Evolutionary conservation across 2,797 vertebrate species (phyloP).

Genomic region (Typhlichthys eigenmanni): DNA sequence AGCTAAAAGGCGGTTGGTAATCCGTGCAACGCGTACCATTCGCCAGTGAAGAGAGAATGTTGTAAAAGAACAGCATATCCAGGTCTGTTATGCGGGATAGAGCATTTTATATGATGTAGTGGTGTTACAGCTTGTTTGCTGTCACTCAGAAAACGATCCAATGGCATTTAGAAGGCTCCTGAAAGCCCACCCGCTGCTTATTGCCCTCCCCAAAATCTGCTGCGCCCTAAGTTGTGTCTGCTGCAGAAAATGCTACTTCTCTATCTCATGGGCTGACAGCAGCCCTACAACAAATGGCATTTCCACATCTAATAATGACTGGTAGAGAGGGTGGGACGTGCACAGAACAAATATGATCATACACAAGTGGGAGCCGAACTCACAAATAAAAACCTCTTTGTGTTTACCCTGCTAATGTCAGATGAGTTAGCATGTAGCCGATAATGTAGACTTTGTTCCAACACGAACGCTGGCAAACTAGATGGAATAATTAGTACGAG

Average conservation of each 20-base stretch:
- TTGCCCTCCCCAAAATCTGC: constrained; percentile 58
- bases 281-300: constrained; percentile 67
- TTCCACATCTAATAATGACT: constrained; percentile 66
- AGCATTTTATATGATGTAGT: constrained; percentile 1
- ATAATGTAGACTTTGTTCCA: constrained; percentile 47
- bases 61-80: constrained; percentile 43
- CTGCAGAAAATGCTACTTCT: constrained; percentile 69
- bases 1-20: constrained; percentile 24
- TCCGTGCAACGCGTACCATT: constrained; percentile 10
- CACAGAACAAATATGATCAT: constrained; percentile 36
- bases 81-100: constrained; percentile 33
- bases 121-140: constrained; percentile 59
- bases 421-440: constrained; percentile 37
- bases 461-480: constrained; percentile 57
- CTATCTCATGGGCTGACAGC: constrained; percentile 59
- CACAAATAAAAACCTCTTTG: constrained; percentile 26
- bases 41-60: constrained; percentile 25
- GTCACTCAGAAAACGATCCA: constrained; percentile 69
- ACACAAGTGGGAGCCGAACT: not conserved
- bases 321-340: constrained; percentile 46
- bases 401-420: constrained; percentile 32
- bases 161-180: constrained; percentile 59
- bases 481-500: constrained; percentile 68
- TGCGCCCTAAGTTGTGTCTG: constrained; percentile 65
- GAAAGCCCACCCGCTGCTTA: constrained; percentile 65